Base-by-base conservation (phyloP, 2,888 invertebrate genomes). In the Ophion slaviceki region DNA sequence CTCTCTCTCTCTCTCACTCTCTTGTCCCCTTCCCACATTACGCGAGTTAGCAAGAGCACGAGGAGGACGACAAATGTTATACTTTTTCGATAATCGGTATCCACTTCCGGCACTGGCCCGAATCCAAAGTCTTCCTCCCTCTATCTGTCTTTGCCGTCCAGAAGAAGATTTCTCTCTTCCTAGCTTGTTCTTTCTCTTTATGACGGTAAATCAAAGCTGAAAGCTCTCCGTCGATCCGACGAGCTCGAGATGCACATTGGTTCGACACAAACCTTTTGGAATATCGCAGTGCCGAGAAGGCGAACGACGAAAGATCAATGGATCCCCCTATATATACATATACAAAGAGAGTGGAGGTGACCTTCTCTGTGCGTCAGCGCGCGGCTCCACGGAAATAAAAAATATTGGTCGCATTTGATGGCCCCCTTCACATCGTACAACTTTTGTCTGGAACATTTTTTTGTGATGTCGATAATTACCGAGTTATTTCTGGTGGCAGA, bases 51-150 rank as follows among this genome's bases (percentile, higher is more conserved):
- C 14, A 14, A 62, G 59, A 64, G 47, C 61, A 70, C 72, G 36
- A 28, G 20, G 71, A 62, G 20, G 32, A 61, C 84, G 68, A 75
- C 66, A 66, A 70, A 62, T 72, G 71, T 67, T 70, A 66, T 72
- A 64, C 71, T 82, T 86, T 84, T 78, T 81, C 78, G 82, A 86
- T 84, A 86, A 88, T 88, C 87, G 86, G 82, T 80, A 85, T 78
- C 87, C 82, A 86, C 87, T 88, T 88, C 84, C 87, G 80, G 57
- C 83, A 47, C 78, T 89, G 89, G 89, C 88, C 45, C 61, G 24
- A 36, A 70, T 89, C 89, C 89, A 89, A 87, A 84, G 83, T 68
- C 68, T 75, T 62, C 68, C 64, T 72, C 47, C 77, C 67, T 82
- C 71, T 67, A 71, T 80, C 80, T 57, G 4, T 57, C 68, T 61